A percentile compares a stretch with the other conserved stretches of the same genome.
phyloP scores from a whole-genome alignment of 2,113 vertebrate genomes.

The Hirundichthys speculiger region DNA sequence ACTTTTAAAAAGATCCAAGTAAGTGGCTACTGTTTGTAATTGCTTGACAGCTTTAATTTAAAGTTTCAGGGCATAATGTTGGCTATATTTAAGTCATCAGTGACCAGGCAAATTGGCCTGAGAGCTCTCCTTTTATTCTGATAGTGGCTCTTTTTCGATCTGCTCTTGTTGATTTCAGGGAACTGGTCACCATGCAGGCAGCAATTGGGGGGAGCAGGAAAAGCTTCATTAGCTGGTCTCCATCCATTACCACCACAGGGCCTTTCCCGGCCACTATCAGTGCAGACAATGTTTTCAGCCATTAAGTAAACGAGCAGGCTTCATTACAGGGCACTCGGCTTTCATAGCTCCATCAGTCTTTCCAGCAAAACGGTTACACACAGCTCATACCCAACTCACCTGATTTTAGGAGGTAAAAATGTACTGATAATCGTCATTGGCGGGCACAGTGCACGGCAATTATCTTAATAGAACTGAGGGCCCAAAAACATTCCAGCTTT shows the following conservation, averaged over 20 bases:
- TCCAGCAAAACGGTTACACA: conserved; percentile 42
- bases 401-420: conserved; percentile 27
- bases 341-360: conserved; percentile 60
- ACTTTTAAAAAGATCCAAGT: too few species aligned
- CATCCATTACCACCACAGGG: conserved; percentile 76
- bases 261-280: conserved; percentile 71
- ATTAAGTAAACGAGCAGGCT: conserved; percentile 82
- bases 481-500: conserved; percentile 12
- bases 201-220: conserved; percentile 36
- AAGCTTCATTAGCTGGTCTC: conserved; percentile 74
- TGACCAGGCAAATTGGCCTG: conserved; percentile 18
- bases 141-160: conserved; percentile 47
- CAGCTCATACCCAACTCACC: conserved; percentile 12
- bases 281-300: conserved; percentile 74
- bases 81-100: conserved; percentile 22
- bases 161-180: conserved; percentile 61
- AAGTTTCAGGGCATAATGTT: conserved; percentile 26
- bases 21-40: too few species aligned
- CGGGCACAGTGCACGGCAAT: neutral
- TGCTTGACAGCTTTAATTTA: conserved; percentile 1
- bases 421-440: conserved; percentile 11
- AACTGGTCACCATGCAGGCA: conserved; percentile 59
- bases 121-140: conserved; percentile 20
- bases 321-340: conserved; percentile 69
- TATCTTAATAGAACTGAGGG: conserved; percentile 11